A percentile compares a stretch with the other conserved stretches of the same genome.
Evolutionary conservation across 64 coral and sea anemone genomes (phyloP).

Genomic region (Stichodactyla helianthus): DNA sequence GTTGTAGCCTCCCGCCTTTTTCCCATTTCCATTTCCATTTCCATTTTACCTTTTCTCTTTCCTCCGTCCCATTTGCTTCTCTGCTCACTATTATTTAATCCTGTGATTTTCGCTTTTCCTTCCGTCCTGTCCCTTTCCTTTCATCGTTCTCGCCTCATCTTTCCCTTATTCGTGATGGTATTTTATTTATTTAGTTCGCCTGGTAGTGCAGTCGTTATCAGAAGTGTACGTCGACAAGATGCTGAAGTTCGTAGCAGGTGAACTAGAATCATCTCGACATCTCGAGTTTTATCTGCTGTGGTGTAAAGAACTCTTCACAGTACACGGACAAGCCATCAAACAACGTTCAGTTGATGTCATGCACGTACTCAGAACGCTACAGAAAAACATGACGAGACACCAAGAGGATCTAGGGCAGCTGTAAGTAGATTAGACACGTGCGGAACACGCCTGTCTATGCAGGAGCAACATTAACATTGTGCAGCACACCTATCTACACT

Average conservation of each 20-base stretch:
- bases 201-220: slow-evolving; percentile 58
- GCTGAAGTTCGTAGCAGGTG: slow-evolving; percentile 69
- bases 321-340: slow-evolving; percentile 72
- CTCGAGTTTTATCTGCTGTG: slow-evolving; percentile 87
- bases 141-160: too few species aligned
- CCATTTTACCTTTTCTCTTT: too few species aligned
- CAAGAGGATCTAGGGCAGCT: slow-evolving; percentile 74
- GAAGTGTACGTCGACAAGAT: slow-evolving; percentile 75
- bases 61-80: too few species aligned
- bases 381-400: slow-evolving; percentile 86
- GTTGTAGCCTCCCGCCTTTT: too few species aligned
- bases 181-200: slow-evolving; percentile 46
- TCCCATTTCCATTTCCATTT: too few species aligned
- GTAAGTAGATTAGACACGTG: slow-evolving; percentile 55
- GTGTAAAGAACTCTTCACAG: slow-evolving; percentile 79
- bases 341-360: slow-evolving; percentile 43
- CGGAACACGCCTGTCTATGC: not conserved
- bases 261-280: slow-evolving; percentile 82
- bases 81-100: too few species aligned
- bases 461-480: not conserved
- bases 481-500: not conserved
- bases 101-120: too few species aligned
- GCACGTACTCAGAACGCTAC: slow-evolving; percentile 76
- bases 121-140: too few species aligned
- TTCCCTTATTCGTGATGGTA: too few species aligned